Evolutionary conservation across 2,113 vertebrate genomes (phyloP), one percentile per base, ranked within the genome.

Genomic region (Neotoma lepida): DNA sequence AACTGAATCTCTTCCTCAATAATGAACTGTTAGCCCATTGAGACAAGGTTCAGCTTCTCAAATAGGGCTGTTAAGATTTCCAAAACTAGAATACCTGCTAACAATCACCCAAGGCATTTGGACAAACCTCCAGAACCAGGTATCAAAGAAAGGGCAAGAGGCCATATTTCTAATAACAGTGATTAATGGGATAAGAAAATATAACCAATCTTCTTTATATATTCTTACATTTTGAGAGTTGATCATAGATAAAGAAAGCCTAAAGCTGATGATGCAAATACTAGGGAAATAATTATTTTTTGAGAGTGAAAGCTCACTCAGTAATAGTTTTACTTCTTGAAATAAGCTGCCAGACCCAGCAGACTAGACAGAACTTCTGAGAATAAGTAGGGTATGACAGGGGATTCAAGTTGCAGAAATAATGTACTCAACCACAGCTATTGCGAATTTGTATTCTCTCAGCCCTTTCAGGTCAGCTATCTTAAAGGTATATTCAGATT

Each of bases 61-160:
- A 89, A 89, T 4, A 66, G 39, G 26, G 15, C 2, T 93, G 13
- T 78, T 93, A 74, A 86, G 30, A 89, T 9, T 10, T 85, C 82
- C 84, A 86, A 94, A 54, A 46, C 92, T 94, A 74, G 92, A 24
- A 30, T 46, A 35, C 18, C 35, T 80, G 39, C 22, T 26, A 76
- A 56, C 41, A 46, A 41, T 74, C 10, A 70, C 3, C 6, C 68
- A 61, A 89, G 56, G 15, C 49, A 80, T 81, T 61, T 86, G 30
- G 68, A 89, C 1, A 78, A 93, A 76, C 35, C 74, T 93, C 74
- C 30, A 51, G 54, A 84, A 76, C 39, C 86, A 73, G 24, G 28
- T 71, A 82, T 70, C 39, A 82, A 86, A 39, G 41, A 7, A 77
- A 77, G 39, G 12, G 12, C 0, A 88, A 77, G 13, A 39, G 81